Conservation (phyloP, 2,888 invertebrate species). For the Drosophila conformis region DNA sequence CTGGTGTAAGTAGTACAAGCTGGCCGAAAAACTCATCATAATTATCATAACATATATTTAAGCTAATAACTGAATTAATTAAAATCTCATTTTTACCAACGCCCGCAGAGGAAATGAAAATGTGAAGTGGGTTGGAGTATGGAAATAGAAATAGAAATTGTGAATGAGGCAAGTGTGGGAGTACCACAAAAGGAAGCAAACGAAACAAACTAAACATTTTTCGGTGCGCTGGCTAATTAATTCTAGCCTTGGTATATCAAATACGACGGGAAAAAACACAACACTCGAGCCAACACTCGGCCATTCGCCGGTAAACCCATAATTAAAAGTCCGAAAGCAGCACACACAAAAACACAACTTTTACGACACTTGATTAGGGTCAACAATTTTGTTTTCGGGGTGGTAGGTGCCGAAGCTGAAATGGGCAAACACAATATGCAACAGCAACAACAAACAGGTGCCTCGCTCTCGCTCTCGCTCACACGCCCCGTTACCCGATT, state of each 20-base stretch:
- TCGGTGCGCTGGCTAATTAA: conserved; percentile 63
- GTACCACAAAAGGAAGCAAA: conserved; percentile 9
- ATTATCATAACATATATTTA: conserved; percentile 75
- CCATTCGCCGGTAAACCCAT: conserved; percentile 39
- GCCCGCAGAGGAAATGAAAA: conserved; percentile 40
- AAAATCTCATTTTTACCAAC: conserved; percentile 73
- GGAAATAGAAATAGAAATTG: conserved; percentile 6
- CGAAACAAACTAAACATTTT: neutral
- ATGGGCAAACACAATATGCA: conserved; percentile 45
- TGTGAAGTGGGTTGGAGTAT: conserved; percentile 12
- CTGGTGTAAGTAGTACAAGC: conserved; percentile 17
- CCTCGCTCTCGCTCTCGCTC: conserved; percentile 33
- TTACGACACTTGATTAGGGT: conserved; percentile 78
- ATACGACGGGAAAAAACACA: conserved; percentile 1
- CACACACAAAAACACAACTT: conserved; percentile 52
- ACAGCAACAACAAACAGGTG: conserved; percentile 20
- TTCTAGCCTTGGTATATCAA: conserved; percentile 50
- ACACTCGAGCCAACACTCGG: conserved; percentile 2
- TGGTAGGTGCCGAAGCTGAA: conserved; percentile 19
- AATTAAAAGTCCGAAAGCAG: conserved; percentile 67
- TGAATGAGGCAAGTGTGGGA: conserved; percentile 7
- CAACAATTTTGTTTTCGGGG: conserved; percentile 34
- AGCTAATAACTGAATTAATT: conserved; percentile 79
- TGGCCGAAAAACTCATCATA: conserved; percentile 42
- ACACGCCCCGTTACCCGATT: neutral